A percentile compares a stretch with the other conserved stretches of the same genome.
Evolutionary conservation across 2,113 vertebrate species (phyloP).

Genomic region (Toxostoma redivivum): DNA sequence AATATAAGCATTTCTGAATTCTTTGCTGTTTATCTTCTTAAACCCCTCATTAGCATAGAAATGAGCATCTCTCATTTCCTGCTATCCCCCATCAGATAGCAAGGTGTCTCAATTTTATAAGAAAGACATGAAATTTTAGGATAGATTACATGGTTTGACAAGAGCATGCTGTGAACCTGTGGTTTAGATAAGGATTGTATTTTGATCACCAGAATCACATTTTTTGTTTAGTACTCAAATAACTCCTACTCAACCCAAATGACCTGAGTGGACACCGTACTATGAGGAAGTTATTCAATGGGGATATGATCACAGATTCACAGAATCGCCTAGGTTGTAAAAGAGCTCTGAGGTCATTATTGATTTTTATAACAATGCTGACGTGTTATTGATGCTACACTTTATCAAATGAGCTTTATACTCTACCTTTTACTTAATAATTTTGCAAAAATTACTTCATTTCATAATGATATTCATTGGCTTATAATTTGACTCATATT

Average conservation of each 20-base stretch:
- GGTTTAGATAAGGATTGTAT: not conserved
- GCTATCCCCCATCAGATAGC: not conserved
- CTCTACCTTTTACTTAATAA: not conserved
- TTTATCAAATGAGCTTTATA: not conserved
- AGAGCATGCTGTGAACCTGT: not conserved
- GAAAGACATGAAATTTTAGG: not conserved
- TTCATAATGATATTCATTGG: not conserved
- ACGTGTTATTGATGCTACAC: not conserved
- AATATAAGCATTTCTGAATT: not conserved
- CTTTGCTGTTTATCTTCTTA: not conserved
- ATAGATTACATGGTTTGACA: conserved; percentile 13
- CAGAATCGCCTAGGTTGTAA: not conserved
- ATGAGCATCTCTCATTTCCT: conserved; percentile 1
- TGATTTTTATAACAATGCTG: no score
- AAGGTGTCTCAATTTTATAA: conserved; percentile 12
- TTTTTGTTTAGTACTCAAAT: not conserved
- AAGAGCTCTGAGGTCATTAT: not conserved
- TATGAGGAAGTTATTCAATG: not conserved
- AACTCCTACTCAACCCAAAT: not conserved
- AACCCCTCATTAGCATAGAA: conserved; percentile 29
- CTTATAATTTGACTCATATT: not conserved
- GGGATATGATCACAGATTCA: not conserved
- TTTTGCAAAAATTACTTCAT: not conserved
- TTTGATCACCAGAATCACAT: not conserved
- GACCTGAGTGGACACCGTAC: fast-evolving